Base-by-base conservation (phyloP, 2,113 vertebrate species). In the Cricetomys ansorgei region DNA sequence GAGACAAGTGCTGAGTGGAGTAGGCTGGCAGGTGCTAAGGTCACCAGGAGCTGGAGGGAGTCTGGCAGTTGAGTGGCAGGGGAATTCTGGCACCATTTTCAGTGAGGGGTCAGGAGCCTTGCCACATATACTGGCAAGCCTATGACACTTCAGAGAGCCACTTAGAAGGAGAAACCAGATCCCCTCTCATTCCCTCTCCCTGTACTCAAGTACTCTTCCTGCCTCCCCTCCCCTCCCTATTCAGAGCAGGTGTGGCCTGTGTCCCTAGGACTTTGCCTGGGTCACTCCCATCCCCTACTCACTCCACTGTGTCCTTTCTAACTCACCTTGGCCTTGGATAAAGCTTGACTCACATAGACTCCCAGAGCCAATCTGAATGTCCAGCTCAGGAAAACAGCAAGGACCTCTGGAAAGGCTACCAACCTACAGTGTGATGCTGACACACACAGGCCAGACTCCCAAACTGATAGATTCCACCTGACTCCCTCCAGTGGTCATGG, bases 181-280 rank as follows among this genome's bases (percentile, higher is more conserved):
- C 7, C 25, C 13, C 11, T 3, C 29, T 45, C 0, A 17, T 29
- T 1, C 31, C 70, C 2, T 0, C 27, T 15, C 15, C 48, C 45
- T 43, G 23, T 12, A 3, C 1, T 8, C 5, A 3, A 45, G 17
- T 48, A 27, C 37, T n/a, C 15, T 27, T 48, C 3, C 0, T 4
- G 6, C 29, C 13, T 27, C 4, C 29, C 13, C 11, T 12, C 34
- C 27, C 16, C 59, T 7, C 9, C 29, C 34, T 1, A 23, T 23
- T 21, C 53, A 27, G 81, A 12, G 2, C 19, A 55, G 53, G 59
- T 0, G 50, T 70, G 73, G 15, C n/a, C 62, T 27, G 27, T 53
- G 7, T 34, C 34, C 55, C 72, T 8, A 55, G 34, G 40, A 16
- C 95, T 34, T 48, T 40, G 80, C 64, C 57, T 59, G 48, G 87